These are phyloP conservation scores for Anas platyrhynchos DNA, from an alignment of 2,113 vertebrate genomes.

Conservation along the genomic window DNA sequence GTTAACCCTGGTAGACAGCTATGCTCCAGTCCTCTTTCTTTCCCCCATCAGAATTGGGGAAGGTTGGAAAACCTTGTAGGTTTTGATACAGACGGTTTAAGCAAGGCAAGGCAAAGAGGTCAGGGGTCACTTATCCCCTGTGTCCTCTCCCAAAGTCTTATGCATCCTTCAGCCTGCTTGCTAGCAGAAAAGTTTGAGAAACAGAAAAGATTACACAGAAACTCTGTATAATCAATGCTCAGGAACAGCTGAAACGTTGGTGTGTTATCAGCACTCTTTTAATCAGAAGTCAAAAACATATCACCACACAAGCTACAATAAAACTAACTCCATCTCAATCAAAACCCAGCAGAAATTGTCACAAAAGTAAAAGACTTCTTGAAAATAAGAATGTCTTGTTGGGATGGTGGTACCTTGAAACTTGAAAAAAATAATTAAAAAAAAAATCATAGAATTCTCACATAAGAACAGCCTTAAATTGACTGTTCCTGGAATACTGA, in stretches of 20 bases:
- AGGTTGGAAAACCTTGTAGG: background rate
- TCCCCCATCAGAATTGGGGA: background rate
- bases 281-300: background rate
- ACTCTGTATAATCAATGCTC: background rate
- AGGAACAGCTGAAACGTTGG: background rate
- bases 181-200: background rate
- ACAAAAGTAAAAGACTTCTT: background rate
- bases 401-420: background rate
- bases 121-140: background rate
- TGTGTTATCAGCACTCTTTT: background rate
- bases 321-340: background rate
- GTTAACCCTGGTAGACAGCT: background rate
- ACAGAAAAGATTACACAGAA: background rate
- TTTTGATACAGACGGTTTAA: background rate
- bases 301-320: background rate
- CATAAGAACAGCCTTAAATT: background rate
- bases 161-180: background rate
- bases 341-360: background rate
- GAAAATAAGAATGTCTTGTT: background rate
- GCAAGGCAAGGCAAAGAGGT: too few species aligned
- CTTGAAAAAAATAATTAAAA: background rate
- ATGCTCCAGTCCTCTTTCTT: background rate
- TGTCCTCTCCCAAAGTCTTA: background rate
- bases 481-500: background rate
- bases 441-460: background rate